Evolutionary conservation across 2,113 vertebrate genomes (phyloP).

Genomic region (Varanus salvator): DNA sequence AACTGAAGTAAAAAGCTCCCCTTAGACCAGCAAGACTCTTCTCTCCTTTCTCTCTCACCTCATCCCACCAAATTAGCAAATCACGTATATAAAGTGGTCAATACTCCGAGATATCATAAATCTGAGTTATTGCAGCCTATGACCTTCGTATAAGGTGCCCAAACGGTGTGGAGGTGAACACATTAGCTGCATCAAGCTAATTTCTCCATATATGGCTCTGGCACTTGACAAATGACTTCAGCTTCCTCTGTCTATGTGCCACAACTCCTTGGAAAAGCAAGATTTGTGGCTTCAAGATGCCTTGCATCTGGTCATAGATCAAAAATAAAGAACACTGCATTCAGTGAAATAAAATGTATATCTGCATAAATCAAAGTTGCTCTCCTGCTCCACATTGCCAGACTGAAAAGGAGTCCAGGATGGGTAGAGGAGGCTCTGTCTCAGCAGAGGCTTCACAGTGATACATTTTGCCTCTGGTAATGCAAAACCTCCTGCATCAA

Average conservation of each 20-base stretch:
- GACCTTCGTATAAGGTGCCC: slow-evolving; percentile 39
- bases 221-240: slow-evolving; percentile 55
- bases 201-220: slow-evolving; percentile 45
- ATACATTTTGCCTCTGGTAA: not conserved
- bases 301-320: slow-evolving; percentile 59
- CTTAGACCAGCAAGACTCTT: slow-evolving; percentile 13
- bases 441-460: not conserved
- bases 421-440: not conserved
- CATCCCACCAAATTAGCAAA: slow-evolving; percentile 39
- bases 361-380: slow-evolving; percentile 64
- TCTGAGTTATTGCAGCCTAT: slow-evolving; percentile 45
- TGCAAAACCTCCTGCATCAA: not conserved
- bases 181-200: slow-evolving; percentile 62
- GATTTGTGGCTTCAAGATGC: slow-evolving; percentile 61
- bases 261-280: slow-evolving; percentile 59
- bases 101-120: slow-evolving; percentile 42
- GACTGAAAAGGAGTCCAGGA: slow-evolving; percentile 25
- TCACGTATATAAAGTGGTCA: slow-evolving; percentile 44
- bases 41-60: not conserved
- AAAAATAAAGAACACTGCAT: slow-evolving; percentile 68
- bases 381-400: slow-evolving; percentile 32
- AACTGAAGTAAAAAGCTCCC: slow-evolving; percentile 28
- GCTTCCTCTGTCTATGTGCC: slow-evolving; percentile 50
- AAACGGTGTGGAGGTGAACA: slow-evolving; percentile 14
- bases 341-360: slow-evolving; percentile 65